phyloP scores from a whole-genome alignment of 2,797 vertebrate genomes.

The Lepilemur ruficaudatus region DNA sequence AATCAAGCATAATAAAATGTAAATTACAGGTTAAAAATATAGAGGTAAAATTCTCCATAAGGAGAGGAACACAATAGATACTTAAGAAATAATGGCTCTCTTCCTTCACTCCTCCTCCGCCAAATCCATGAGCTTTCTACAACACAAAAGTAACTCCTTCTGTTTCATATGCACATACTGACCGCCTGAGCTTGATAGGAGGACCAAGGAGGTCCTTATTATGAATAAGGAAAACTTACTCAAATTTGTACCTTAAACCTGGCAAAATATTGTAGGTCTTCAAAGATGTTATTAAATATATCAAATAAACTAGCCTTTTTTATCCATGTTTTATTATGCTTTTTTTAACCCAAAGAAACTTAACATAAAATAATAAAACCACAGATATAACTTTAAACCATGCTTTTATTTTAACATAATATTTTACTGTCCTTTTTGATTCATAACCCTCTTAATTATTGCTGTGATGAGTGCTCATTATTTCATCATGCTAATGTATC shows the following conservation, averaged over 20 bases:
- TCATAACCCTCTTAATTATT: slow-evolving; percentile 16
- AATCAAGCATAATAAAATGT: neutral
- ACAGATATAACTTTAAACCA: neutral
- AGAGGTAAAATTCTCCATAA: neutral
- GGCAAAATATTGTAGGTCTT: neutral
- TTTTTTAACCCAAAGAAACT: neutral
- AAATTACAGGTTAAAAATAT: neutral
- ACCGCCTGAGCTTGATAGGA: neutral
- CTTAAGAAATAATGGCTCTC: neutral
- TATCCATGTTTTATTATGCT: neutral
- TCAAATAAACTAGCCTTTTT: neutral
- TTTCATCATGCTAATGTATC: neutral
- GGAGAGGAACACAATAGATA: neutral
- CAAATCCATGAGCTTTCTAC: neutral
- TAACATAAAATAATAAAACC: neutral
- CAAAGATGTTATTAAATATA: neutral
- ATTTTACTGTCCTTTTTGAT: neutral
- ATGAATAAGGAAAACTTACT: neutral
- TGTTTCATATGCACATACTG: too few relatives aligned
- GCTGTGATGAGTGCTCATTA: slow-evolving; percentile 29
- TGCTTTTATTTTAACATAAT: slow-evolving; percentile 23
- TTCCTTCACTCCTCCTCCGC: neutral
- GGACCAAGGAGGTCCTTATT: neutral
- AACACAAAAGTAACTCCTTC: neutral
- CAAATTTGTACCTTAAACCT: neutral